Evolutionary conservation across 2,797 vertebrate species (phyloP).

Genomic region (Bradypodion pumilum): DNA sequence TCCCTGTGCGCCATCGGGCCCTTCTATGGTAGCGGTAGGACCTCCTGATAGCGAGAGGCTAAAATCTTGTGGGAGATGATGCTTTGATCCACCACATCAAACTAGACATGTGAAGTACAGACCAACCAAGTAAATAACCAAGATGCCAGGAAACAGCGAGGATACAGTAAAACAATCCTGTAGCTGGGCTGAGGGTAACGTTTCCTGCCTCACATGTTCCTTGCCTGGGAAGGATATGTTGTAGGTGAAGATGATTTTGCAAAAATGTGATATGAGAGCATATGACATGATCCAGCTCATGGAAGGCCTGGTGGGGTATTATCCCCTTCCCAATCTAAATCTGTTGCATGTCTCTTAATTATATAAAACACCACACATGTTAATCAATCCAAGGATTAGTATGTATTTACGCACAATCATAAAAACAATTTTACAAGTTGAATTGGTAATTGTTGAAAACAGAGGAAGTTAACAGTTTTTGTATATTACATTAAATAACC

Average conservation of each 20-base stretch:
- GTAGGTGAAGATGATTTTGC: neutral
- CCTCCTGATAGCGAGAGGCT: too few species aligned
- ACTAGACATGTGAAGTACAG: too few species aligned
- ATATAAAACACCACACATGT: slow-evolving; percentile 35
- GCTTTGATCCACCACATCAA: too few species aligned
- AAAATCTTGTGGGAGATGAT: too few species aligned
- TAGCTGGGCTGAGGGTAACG: neutral
- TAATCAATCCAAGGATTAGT: slow-evolving; percentile 80
- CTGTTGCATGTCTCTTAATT: neutral
- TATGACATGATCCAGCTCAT: neutral
- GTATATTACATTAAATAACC: slow-evolving; percentile 92
- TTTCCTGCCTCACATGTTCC: neutral
- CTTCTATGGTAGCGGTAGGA: too few species aligned
- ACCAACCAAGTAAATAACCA: too few species aligned
- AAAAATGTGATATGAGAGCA: too few species aligned
- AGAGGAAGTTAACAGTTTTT: slow-evolving; percentile 81
- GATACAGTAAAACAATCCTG: neutral
- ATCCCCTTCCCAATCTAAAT: neutral
- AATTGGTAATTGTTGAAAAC: slow-evolving; percentile 84
- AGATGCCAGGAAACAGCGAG: too few species aligned
- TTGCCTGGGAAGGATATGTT: neutral
- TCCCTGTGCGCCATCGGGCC: too few species aligned
- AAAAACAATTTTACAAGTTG: slow-evolving; percentile 92
- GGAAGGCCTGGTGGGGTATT: neutral
- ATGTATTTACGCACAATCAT: slow-evolving; percentile 91